Conservation (phyloP, 1,140 invertebrate genomes). For the Triops cancriformis region DNA sequence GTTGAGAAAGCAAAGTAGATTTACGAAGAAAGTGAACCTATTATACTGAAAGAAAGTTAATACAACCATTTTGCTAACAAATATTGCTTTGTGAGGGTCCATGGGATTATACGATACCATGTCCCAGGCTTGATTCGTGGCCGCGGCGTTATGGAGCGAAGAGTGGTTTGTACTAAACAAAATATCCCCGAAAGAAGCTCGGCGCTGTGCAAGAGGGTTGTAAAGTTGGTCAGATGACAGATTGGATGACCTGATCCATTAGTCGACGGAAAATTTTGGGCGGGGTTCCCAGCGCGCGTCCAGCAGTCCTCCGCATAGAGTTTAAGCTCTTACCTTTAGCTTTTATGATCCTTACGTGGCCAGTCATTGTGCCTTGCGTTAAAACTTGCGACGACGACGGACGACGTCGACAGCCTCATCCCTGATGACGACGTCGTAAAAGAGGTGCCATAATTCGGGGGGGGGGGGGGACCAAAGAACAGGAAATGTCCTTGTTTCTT, state of each 20-base stretch:
- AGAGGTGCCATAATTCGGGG: conserved; percentile 7
- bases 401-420: background rate
- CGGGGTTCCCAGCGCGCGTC: background rate
- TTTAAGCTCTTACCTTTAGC: background rate
- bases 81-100: no score
- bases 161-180: background rate
- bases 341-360: conserved; percentile 6
- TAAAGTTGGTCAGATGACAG: conserved; percentile 3
- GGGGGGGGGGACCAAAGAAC: background rate
- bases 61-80: no score
- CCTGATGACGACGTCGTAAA: conserved; percentile 7
- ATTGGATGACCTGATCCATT: conserved; percentile 13
- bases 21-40: no score
- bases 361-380: background rate
- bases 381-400: background rate
- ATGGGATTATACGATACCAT: no score
- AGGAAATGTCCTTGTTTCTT: background rate
- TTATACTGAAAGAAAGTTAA: no score
- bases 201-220: background rate
- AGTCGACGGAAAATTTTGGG: conserved; percentile 2
- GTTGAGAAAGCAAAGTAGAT: no score
- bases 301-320: background rate
- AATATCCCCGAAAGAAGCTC: background rate
- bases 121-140: no score
- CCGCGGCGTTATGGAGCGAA: background rate